Evolutionary conservation across 2,888 invertebrate species (phyloP), one percentile per base, ranked within the genome.

Genomic region (Nebria brevicollis): DNA sequence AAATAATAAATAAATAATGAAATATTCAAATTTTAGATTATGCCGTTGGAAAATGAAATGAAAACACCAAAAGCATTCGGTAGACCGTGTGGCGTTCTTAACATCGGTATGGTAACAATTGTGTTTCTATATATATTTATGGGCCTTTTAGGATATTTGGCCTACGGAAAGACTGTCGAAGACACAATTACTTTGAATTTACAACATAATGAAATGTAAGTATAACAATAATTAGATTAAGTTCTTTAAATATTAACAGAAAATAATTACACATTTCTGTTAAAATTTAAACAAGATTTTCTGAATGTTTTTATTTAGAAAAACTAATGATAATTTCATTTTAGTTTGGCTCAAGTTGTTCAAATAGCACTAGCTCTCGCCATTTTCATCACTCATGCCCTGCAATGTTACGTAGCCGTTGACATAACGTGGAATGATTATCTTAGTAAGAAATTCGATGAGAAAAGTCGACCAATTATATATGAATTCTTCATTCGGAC

Each of bases 1-100:
- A 43, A 43, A 8, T 1, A 43, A 43, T 43, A 11, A 54, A 54
- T 54, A 13, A 8, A 54, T 7, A 5, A 54, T 72, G 20, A 20
- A 34, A 11, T 54, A 13, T 13, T 54, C 8, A 13, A 54, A 34
- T 87, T 87, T 6, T 86, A 97, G 97, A 95, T 98, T 66, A 91
- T 98, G 87, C 97, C 98, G 0, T 88, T 98, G 84, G 97, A 98
- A 89, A 98, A 98, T 87, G 96, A 97, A 88, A 98, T 98, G 98
- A 95, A 95, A 87, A 93, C 93, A 0, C 97, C 97, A 0, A 92
- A 93, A 85, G 91, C 92, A 72, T 98, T 98, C 88, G 94, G 94
- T 1, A 95, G 95, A 10, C 91, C 91, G 72, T 94, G 92, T 82
- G 98, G 98, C 2, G 96, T 98, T 0, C 90, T 98, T 13, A 98